These are phyloP conservation scores for Nipponia nippon DNA, from an alignment of 2,113 vertebrate species.

Conservation along the genomic window DNA sequence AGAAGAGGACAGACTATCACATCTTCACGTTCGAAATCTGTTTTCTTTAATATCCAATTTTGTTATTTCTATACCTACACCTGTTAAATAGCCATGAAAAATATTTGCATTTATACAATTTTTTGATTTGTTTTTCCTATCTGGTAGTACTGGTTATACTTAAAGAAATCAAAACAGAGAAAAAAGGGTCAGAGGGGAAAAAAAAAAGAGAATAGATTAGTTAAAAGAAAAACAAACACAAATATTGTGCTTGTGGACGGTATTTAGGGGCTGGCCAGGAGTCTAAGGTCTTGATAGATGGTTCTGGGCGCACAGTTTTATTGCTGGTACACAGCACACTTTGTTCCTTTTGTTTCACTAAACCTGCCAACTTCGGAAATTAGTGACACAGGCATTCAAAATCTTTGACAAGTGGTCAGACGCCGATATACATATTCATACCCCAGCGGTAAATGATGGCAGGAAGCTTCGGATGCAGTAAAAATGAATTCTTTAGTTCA, in stretches of 20 bases:
- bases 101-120: background rate
- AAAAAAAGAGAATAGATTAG: background rate
- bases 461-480: conserved; percentile 42
- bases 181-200: background rate
- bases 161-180: background rate
- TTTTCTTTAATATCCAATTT: background rate
- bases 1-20: background rate
- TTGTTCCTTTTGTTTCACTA: conserved; percentile 49
- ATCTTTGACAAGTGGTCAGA: conserved; percentile 44
- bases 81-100: background rate
- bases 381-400: conserved; percentile 28
- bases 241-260: background rate
- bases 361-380: conserved; percentile 48
- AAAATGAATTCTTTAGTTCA: conserved; percentile 26
- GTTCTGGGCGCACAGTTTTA: background rate
- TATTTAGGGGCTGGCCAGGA: conserved; percentile 3
- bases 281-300: background rate
- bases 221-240: background rate
- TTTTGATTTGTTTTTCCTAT: background rate
- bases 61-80: background rate
- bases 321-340: conserved; percentile 16
- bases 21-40: background rate
- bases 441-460: background rate
- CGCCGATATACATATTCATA: conserved; percentile 26
- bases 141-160: background rate